Percentiles rank a stretch among this genome's conserved stretches.
Conservation (phyloP, 2,888 invertebrate genomes). For the Mythimna impura region DNA sequence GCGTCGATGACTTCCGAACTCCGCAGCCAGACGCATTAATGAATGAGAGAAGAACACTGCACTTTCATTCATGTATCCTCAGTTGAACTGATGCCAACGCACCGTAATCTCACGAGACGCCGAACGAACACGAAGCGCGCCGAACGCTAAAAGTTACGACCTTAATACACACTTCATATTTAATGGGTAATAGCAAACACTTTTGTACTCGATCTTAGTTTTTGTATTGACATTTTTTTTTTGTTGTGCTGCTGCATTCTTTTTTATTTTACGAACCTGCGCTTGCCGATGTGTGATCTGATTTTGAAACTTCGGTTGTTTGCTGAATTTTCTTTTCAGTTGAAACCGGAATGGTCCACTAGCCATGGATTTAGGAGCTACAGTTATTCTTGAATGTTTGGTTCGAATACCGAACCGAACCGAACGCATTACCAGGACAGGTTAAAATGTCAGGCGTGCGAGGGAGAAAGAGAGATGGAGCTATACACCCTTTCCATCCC, state of each 20-base stretch:
- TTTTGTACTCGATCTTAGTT: slow-evolving; percentile 24
- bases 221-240: not conserved
- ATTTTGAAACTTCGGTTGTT: too few species aligned
- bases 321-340: too few species aligned
- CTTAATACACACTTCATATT: slow-evolving; percentile 53
- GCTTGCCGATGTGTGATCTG: too few species aligned
- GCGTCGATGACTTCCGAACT: slow-evolving; percentile 61
- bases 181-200: slow-evolving; percentile 27
- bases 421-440: too few species aligned
- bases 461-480: too few species aligned
- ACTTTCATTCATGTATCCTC: slow-evolving; percentile 80
- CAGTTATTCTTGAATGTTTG: too few species aligned
- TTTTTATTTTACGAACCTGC: too few species aligned
- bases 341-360: too few species aligned
- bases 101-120: slow-evolving; percentile 84
- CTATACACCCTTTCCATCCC: too few species aligned
- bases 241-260: not conserved
- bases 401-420: too few species aligned
- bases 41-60: slow-evolving; percentile 67
- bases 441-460: too few species aligned
- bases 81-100: slow-evolving; percentile 81
- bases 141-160: slow-evolving; percentile 35
- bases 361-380: too few species aligned
- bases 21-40: slow-evolving; percentile 66
- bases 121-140: slow-evolving; percentile 75